Evolutionary conservation across 2,797 vertebrate species (phyloP).

Genomic region (Limnodromus scolopaceus): DNA sequence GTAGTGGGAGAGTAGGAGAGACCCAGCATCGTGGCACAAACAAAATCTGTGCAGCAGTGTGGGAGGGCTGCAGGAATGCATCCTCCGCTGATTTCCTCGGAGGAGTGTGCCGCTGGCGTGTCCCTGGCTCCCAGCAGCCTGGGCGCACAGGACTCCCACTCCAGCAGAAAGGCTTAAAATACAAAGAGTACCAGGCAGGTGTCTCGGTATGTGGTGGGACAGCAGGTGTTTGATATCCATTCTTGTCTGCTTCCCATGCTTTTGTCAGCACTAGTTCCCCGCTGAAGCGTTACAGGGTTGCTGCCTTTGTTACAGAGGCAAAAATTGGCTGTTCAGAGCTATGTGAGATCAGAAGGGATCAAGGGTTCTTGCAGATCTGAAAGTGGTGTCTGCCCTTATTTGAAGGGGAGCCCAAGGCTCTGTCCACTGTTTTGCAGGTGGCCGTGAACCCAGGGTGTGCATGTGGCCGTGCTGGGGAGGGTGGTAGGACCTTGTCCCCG

Average conservation of each 20-base stretch:
- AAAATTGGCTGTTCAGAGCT: not conserved
- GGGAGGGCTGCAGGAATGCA: not conserved
- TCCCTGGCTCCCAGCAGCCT: not conserved
- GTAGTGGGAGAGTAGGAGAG: not conserved
- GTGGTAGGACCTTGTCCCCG: not conserved
- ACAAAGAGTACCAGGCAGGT: not conserved
- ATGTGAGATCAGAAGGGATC: not conserved
- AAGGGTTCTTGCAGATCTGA: not conserved
- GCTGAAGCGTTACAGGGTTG: not conserved
- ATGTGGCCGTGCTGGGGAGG: not conserved
- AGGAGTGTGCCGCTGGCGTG: not conserved
- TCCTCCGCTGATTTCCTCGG: not conserved
- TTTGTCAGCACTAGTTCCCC: conserved; percentile 5
- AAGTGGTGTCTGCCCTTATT: not conserved
- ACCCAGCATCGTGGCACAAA: not conserved
- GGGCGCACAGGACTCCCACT: not conserved
- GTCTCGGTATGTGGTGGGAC: not conserved
- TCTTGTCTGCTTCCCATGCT: not conserved
- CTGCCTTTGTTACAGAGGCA: not conserved
- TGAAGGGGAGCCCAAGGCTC: not conserved
- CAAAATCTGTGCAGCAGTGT: not conserved
- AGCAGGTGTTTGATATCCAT: not conserved
- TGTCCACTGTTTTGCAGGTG: not conserved
- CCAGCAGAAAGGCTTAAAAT: not conserved
- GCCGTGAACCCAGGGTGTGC: fast-evolving